Evolutionary conservation across 2,888 invertebrate genomes (phyloP).

Genomic region (Agrotis segetum): DNA sequence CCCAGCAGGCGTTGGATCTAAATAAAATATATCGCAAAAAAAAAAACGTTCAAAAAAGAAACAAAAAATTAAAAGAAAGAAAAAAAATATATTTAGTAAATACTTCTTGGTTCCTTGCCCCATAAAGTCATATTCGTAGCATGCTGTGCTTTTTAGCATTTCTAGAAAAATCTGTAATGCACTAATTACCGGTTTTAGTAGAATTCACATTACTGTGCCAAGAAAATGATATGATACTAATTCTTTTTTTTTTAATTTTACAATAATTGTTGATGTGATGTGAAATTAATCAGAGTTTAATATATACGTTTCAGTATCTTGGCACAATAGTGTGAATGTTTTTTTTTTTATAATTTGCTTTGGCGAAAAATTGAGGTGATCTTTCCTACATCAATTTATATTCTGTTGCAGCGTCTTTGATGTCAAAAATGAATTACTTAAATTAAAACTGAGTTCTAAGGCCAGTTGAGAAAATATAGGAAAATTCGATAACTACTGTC

Average conservation of each 20-base stretch:
- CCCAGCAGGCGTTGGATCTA: slow-evolving; percentile 95
- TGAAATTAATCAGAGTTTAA: background rate
- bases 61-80: slow-evolving; percentile 68
- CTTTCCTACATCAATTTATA: no score
- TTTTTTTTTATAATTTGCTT: slow-evolving; percentile 18
- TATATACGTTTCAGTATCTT: background rate
- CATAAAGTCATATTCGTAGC: slow-evolving; percentile 52
- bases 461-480: no score
- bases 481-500: no score
- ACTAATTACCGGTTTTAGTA: background rate
- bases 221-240: background rate
- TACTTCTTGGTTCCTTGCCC: slow-evolving; percentile 63
- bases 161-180: slow-evolving; percentile 12
- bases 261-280: no score
- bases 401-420: no score
- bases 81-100: slow-evolving; percentile 58
- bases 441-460: no score
- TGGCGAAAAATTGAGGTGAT: slow-evolving; percentile 13
- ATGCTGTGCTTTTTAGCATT: slow-evolving; percentile 26
- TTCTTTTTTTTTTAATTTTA: background rate
- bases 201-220: slow-evolving; percentile 13
- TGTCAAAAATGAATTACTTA: no score
- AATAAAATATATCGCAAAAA: slow-evolving; percentile 75
- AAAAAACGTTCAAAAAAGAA: slow-evolving; percentile 75
- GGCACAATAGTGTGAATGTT: slow-evolving; percentile 7